Evolutionary conservation across 2,888 invertebrate species (phyloP), one percentile per base, ranked within the genome.

Genomic region (Pyrocoelia pectoralis): DNA sequence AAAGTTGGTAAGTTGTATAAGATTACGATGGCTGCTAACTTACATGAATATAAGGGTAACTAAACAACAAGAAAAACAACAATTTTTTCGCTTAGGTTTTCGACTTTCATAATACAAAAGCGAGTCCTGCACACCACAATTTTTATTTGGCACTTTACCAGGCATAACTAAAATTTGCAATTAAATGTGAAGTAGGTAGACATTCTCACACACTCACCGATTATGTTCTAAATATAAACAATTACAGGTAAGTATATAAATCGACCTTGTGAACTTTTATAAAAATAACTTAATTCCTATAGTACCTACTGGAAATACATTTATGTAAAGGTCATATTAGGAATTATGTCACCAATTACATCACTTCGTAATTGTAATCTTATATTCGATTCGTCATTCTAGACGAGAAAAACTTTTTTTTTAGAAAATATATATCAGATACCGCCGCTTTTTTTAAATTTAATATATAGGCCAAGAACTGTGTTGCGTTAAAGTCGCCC

Each of bases 331-430:
- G 46, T 46, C 46, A 46, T 9, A 17, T 3, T 18, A 46, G 6
- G 10, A 17, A 46, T 46, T 46, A 46, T 46, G 46, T 46, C 46
- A 46, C 10, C 46, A 46, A 46, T 46, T 46, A 18, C 46, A 46
- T 46, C 46, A 46, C 33, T 33, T 6, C 33, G 33, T 33, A 33
- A 33, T 33, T n/a, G 33, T 33, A 33, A 33, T 33, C n/a, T n/a
- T n/a, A n/a, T n/a, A n/a, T 33, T 33, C 9, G 9, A 33, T 33
- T 33, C n/a, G 33, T 33, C 10, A 33, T 33, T 33, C 33, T 24
- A 24, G 24, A 33, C 33, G 33, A n/a, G 8, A 24, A 24, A 3
- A n/a, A 24, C 4, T 24, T 24, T 8, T 24, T 24, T 24, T 5
- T 24, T 5, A 24, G 8, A 24, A 3, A 24, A 24, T 3, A 24